Percentiles rank a stretch among this genome's conserved stretches.
Conservation (phyloP, 1,140 invertebrate species). For the Diplogasteroides magnus region DNA sequence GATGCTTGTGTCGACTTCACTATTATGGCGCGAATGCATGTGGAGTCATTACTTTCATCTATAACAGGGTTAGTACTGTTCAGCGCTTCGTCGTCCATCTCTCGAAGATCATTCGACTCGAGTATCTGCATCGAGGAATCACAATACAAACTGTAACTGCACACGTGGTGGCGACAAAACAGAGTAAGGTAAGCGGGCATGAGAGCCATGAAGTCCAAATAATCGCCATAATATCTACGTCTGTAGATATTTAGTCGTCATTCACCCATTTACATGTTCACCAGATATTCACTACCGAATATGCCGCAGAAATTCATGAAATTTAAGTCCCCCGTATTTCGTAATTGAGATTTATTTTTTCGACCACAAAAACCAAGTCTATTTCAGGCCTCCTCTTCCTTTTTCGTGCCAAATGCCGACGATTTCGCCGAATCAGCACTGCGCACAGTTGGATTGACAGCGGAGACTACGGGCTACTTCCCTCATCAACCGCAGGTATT, state of each 20-base stretch:
- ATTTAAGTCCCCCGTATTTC: too few species aligned
- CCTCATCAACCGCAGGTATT: constrained; percentile 50
- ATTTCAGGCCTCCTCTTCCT: constrained; percentile 24
- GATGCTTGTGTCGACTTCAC: too few species aligned
- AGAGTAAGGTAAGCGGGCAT: constrained; percentile 42
- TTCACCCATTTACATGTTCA: too few species aligned
- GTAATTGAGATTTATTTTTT: too few species aligned
- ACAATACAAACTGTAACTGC: constrained; percentile 44
- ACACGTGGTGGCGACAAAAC: constrained; percentile 53
- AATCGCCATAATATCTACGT: too few species aligned
- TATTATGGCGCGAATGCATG: too few species aligned
- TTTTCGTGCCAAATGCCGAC: constrained; percentile 44
- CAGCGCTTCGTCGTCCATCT: constrained; percentile 42
- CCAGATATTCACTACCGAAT: too few species aligned
- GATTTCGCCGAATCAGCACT: constrained; percentile 39
- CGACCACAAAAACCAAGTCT: constrained; percentile 2
- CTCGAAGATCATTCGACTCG: constrained; percentile 40
- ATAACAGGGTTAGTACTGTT: too few species aligned
- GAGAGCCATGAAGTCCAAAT: too few species aligned
- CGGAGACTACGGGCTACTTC: constrained; percentile 50
- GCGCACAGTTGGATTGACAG: constrained; percentile 40
- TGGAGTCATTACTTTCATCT: too few species aligned
- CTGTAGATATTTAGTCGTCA: too few species aligned
- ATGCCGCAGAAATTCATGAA: too few species aligned
- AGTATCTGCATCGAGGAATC: constrained; percentile 41